A percentile compares a stretch with the other conserved stretches of the same genome.
Evolutionary conservation across 2,797 vertebrate species (phyloP).

Genomic region (Myotis vivesi): DNA sequence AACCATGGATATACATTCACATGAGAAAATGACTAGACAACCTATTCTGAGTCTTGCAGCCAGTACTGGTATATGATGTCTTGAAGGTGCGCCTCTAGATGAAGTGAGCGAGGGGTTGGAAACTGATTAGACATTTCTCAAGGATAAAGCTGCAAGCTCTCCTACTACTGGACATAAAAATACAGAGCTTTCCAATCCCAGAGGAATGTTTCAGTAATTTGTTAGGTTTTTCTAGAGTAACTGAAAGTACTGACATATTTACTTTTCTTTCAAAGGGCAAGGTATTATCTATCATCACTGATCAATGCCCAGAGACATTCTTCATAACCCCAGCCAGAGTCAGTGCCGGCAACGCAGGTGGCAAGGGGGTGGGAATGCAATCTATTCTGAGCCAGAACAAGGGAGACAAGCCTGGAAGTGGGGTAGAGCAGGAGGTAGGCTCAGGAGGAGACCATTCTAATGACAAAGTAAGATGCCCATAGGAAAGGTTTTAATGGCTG

Average conservation of each 20-base stretch:
- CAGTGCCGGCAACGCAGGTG: not conserved
- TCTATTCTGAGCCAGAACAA: not conserved
- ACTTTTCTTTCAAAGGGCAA: conserved; percentile 59
- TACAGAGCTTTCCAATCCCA: not conserved
- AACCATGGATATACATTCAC: not conserved
- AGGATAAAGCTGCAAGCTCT: not conserved
- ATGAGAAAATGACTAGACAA: conserved; percentile 30
- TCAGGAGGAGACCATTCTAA: not conserved
- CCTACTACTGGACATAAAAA: conserved; percentile 25
- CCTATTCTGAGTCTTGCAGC: not conserved
- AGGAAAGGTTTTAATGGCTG: not conserved
- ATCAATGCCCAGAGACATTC: conserved; percentile 26
- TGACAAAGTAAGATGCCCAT: not conserved
- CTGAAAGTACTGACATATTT: conserved; percentile 36
- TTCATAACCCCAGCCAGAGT: not conserved
- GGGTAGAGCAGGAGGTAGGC: not conserved
- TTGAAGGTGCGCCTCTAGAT: not conserved
- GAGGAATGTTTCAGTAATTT: not conserved
- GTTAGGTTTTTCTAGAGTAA: conserved; percentile 42
- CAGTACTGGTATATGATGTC: not conserved
- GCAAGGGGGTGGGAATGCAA: not conserved
- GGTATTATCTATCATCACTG: not conserved
- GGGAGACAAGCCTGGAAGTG: not conserved
- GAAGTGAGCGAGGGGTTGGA: not conserved
- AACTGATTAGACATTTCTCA: not conserved